Evolutionary conservation across 2,113 vertebrate species (phyloP), one percentile per base, ranked within the genome.

Genomic region (Connochaetes taurinus): DNA sequence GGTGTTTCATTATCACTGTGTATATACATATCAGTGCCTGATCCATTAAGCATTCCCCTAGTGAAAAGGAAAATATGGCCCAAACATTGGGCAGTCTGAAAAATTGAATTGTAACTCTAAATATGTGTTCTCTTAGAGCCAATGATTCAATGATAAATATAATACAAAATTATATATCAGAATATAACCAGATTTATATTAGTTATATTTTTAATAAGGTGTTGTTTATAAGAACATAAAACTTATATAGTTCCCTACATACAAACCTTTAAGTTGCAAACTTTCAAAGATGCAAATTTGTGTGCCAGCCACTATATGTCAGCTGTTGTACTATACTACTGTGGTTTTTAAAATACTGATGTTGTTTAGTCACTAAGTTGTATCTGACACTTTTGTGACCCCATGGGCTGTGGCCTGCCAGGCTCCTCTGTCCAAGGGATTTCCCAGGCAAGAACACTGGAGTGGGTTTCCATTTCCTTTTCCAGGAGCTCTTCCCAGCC

Each of bases 21-120:
- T 40, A 29, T 76, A 36, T 74, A 40, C 40, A 43, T 43, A 43
- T 89, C n/a, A 53, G 40, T 33, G 23, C 62, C 62, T 58, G 14
- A 95, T 81, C 8, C 16, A 71, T 36, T 95, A 85, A 90, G 52
- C 12, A 94, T 88, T 47, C 14, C 36, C 17, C 55, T 58, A 52
- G 9, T 82, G 33, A 60, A 93, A 95, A 78, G 36, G 52, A 92
- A 88, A 82, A 97, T 76, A 53, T 58, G 52, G 31, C n/a, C 92
- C 33, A 91, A 78, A 90, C 13, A 90, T 74, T 6, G 9, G 33
- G 13, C 17, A 74, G 50, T 57, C 23, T 94, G 45, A 25, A 7
- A 91, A 82, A 95, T 57, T n/a, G 10, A 71, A 87, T 87, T 67
- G 86, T 82, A 90, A 90, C 53, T 97, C 33, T 76, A 96, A 55